Percentiles rank a stretch among this genome's conserved stretches.
Evolutionary conservation across 2,797 vertebrate genomes (phyloP).

Genomic region (Pipistrellus kuhlii): DNA sequence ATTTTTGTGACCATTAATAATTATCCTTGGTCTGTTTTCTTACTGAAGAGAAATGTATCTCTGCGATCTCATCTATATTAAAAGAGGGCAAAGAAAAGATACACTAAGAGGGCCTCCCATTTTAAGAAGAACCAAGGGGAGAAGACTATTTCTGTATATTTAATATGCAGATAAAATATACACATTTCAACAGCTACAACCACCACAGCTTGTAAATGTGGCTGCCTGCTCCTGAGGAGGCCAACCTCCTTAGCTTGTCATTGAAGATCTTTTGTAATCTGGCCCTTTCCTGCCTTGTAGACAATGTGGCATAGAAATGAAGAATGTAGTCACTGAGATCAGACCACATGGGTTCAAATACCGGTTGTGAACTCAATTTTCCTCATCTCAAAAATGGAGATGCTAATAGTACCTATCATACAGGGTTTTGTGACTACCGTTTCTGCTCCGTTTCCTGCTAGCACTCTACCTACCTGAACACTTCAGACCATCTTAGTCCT

Average conservation of each 20-base stretch:
- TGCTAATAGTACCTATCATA: neutral
- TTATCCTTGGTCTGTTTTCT: neutral
- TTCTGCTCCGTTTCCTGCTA: neutral
- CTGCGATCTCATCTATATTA: neutral
- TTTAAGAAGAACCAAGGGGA: neutral
- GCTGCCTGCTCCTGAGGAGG: neutral
- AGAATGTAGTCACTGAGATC: neutral
- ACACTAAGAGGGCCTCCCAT: neutral
- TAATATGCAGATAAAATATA: neutral
- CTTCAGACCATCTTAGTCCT: neutral
- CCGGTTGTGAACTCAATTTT: neutral
- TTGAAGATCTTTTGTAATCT: slow-evolving; percentile 1
- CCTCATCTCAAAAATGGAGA: neutral
- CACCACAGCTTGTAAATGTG: neutral
- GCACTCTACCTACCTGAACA: neutral
- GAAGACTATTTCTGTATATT: neutral
- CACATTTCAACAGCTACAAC: neutral
- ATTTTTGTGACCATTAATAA: neutral
- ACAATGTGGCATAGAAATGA: neutral
- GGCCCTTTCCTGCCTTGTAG: neutral
- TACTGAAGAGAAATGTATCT: neutral
- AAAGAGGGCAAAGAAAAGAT: slow-evolving; percentile 13
- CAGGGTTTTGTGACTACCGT: neutral
- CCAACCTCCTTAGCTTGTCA: neutral
- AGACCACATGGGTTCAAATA: neutral